phyloP scores from a whole-genome alignment of 2,113 vertebrate genomes.

The Megalops atlanticus region DNA sequence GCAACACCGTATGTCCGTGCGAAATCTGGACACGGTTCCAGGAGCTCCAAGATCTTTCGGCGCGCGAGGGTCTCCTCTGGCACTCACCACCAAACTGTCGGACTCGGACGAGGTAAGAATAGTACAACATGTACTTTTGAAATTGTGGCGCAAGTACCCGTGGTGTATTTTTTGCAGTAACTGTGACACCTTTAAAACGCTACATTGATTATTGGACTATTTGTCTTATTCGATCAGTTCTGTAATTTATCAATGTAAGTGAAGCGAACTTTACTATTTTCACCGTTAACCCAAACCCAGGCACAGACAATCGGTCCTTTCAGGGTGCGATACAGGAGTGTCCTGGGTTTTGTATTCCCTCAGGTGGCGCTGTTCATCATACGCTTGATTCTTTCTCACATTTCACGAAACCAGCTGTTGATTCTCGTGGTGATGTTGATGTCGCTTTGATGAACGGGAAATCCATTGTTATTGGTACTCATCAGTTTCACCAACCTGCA shows the following conservation, averaged over 20 bases:
- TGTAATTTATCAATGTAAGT: not conserved
- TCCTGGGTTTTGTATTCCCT: not conserved
- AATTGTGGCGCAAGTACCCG: too few species aligned
- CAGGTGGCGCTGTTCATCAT: not conserved
- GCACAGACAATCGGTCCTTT: too few species aligned
- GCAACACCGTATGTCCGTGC: not conserved
- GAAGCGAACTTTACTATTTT: not conserved
- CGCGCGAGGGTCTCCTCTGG: conserved; percentile 15
- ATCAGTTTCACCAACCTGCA: too few species aligned
- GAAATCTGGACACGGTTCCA: conserved; percentile 11
- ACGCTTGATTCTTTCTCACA: not conserved
- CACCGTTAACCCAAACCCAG: too few species aligned
- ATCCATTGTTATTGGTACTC: too few species aligned
- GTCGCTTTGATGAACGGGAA: too few species aligned
- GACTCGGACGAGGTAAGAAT: conserved; percentile 32
- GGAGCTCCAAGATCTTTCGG: not conserved
- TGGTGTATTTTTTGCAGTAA: not conserved
- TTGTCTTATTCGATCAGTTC: too few species aligned
- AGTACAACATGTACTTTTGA: not conserved
- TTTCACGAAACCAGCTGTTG: too few species aligned
- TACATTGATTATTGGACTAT: too few species aligned
- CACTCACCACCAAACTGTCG: conserved; percentile 23
- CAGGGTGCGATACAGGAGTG: not conserved
- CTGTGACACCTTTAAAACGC: not conserved
- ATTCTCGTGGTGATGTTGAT: too few species aligned